Evolutionary conservation across 2,888 invertebrate genomes (phyloP).

Genomic region (Iselma pallidipennis): DNA sequence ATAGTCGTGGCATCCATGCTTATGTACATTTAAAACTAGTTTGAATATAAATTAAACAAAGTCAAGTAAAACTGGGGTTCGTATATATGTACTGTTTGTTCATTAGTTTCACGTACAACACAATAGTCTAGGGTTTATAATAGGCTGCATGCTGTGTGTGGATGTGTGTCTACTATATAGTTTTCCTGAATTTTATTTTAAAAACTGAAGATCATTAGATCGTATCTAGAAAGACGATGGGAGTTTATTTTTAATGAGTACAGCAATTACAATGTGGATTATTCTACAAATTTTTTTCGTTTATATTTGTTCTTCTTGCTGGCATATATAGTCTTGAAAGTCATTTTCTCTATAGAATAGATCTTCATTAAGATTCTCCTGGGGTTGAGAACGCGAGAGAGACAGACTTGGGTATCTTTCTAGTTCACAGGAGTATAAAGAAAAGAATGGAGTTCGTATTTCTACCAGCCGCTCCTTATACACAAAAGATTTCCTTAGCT

Average conservation of each 20-base stretch:
- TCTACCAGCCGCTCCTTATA: background rate
- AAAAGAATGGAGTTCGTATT: background rate
- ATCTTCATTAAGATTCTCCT: background rate
- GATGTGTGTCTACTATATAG: background rate
- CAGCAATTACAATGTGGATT: background rate
- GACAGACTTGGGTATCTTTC: background rate
- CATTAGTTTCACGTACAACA: slow-evolving; percentile 20
- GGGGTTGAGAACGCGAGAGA: background rate
- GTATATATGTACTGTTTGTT: slow-evolving; percentile 15
- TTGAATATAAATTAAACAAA: slow-evolving; percentile 22
- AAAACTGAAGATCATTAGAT: slow-evolving; percentile 20
- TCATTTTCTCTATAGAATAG: background rate
- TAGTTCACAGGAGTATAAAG: background rate
- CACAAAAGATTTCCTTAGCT: background rate
- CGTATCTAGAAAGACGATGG: slow-evolving; percentile 17
- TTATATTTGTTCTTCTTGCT: background rate
- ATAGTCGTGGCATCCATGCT: background rate
- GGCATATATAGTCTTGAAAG: background rate
- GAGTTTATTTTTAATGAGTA: slow-evolving; percentile 17
- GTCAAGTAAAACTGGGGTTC: slow-evolving; percentile 15
- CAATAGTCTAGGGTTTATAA: slow-evolving; percentile 18
- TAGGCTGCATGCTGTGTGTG: slow-evolving; percentile 18
- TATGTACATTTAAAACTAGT: slow-evolving; percentile 19
- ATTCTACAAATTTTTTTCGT: background rate
- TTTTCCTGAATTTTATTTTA: slow-evolving; percentile 22